A percentile compares a stretch with the other conserved stretches of the same genome.
Conservation (phyloP, 2,888 invertebrate species). For the Ephialtes manifestator region DNA sequence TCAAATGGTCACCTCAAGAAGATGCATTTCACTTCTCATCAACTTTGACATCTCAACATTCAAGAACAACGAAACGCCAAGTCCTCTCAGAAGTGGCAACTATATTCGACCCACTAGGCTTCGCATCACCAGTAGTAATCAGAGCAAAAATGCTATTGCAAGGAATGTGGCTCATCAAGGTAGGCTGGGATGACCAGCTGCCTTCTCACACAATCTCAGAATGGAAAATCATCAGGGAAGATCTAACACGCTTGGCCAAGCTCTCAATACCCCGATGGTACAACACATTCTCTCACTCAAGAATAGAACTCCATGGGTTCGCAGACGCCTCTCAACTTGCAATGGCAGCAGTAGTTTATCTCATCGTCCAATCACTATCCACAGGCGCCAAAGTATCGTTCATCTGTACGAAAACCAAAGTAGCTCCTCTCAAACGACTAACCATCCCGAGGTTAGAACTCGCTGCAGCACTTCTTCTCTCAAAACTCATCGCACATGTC, state of each 20-base stretch:
- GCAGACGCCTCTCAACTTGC: constrained; percentile 64
- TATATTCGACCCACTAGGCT: constrained; percentile 68
- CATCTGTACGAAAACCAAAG: constrained; percentile 50
- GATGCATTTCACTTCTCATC: constrained; percentile 55
- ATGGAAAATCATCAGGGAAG: constrained; percentile 47
- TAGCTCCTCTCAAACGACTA: constrained; percentile 52
- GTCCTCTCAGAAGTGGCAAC: neutral
- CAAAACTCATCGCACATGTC: constrained; percentile 9
- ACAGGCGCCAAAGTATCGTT: constrained; percentile 23
- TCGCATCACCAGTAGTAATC: constrained; percentile 61
- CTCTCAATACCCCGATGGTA: constrained; percentile 66
- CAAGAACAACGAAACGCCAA: constrained; percentile 52
- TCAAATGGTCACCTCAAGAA: constrained; percentile 51
- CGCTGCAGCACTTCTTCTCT: constrained; percentile 38
- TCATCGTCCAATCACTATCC: constrained; percentile 36
- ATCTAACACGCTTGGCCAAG: constrained; percentile 24
- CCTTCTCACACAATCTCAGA: neutral
- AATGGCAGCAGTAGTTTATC: constrained; percentile 56
- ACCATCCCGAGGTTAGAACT: constrained; percentile 54
- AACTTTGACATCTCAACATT: no score
- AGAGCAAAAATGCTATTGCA: constrained; percentile 67
- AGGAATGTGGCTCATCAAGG: constrained; percentile 60
- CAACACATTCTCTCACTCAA: neutral
- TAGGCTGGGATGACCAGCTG: constrained; percentile 63
- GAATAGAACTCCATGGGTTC: constrained; percentile 63